Evolutionary conservation across 1,140 invertebrate genomes (phyloP).

Genomic region (Elysia chlorotica): DNA sequence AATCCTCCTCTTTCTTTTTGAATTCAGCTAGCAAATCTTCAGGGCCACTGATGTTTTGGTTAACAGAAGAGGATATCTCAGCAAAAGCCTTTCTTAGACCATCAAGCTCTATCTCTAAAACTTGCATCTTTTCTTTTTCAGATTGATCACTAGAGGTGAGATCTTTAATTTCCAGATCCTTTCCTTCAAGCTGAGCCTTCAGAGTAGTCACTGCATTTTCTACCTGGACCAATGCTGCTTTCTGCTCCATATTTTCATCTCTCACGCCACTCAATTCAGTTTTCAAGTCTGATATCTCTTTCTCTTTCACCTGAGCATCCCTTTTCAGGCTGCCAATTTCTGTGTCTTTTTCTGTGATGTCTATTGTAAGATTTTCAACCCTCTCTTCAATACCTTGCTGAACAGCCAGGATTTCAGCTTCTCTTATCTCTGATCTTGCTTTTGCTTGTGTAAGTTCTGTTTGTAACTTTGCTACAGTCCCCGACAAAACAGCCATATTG

Average conservation of each 20-base stretch:
- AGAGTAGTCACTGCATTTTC: not conserved
- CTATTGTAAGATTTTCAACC: not conserved
- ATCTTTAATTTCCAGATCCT: constrained; percentile 6
- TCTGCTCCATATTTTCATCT: not conserved
- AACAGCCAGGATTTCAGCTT: constrained; percentile 1
- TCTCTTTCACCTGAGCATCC: not conserved
- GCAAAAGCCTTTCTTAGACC: too few relatives aligned
- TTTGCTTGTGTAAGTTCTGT: constrained; percentile 16
- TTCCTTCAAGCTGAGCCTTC: not conserved
- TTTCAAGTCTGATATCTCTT: not conserved
- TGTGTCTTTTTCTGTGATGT: not conserved
- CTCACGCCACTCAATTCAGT: not conserved
- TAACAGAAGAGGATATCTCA: too few relatives aligned
- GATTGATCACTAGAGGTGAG: not conserved
- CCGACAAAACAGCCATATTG: not conserved
- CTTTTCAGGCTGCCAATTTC: not conserved
- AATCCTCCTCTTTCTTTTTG: too few relatives aligned
- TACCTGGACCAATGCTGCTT: not conserved
- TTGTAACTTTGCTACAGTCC: constrained; percentile 1
- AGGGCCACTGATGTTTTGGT: too few relatives aligned
- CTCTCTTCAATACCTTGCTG: not conserved
- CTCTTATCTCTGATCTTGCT: constrained; percentile 1
- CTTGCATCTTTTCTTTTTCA: not conserved
- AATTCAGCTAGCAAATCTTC: too few relatives aligned
- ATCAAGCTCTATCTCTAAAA: not conserved